A percentile compares a stretch with the other conserved stretches of the same genome.
phyloP scores from a whole-genome alignment of 2,113 vertebrate species.

The Cyanoramphus novaezelandiae region DNA sequence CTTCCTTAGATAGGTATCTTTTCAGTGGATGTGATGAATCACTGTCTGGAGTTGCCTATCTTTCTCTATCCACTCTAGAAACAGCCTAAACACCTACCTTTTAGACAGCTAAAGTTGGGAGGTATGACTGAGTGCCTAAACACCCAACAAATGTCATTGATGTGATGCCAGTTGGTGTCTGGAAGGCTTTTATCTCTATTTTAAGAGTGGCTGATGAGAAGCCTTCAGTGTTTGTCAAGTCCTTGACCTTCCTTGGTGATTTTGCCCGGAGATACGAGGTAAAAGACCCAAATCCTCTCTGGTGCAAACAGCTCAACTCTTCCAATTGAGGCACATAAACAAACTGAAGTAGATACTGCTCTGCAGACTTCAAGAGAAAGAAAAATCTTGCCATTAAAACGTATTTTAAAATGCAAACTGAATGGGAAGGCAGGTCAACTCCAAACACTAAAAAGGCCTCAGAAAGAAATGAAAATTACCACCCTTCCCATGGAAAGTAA shows the following conservation, averaged over 20 bases:
- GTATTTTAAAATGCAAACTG: not conserved
- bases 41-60: slow-evolving; percentile 58
- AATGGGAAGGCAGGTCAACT: not conserved
- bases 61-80: slow-evolving; percentile 45
- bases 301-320: not conserved
- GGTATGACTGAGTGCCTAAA: not conserved
- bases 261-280: not conserved
- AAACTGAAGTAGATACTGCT: not conserved
- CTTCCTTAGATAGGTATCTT: slow-evolving; percentile 61
- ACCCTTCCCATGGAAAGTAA: not conserved
- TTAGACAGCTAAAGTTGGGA: not conserved
- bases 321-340: not conserved
- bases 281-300: not conserved
- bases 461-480: not conserved
- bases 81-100: not conserved
- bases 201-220: not conserved
- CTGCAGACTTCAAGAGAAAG: not conserved
- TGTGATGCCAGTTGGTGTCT: slow-evolving; percentile 19
- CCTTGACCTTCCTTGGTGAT: not conserved
- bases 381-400: not conserved
- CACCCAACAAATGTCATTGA: not conserved
- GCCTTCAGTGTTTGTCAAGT: not conserved
- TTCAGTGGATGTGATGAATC: slow-evolving; percentile 48
- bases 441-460: not conserved
- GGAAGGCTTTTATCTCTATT: slow-evolving; percentile 5